These are phyloP conservation scores for Dolichomitus sp. DNA, from an alignment of 2,888 invertebrate species.

Conservation along the genomic window DNA sequence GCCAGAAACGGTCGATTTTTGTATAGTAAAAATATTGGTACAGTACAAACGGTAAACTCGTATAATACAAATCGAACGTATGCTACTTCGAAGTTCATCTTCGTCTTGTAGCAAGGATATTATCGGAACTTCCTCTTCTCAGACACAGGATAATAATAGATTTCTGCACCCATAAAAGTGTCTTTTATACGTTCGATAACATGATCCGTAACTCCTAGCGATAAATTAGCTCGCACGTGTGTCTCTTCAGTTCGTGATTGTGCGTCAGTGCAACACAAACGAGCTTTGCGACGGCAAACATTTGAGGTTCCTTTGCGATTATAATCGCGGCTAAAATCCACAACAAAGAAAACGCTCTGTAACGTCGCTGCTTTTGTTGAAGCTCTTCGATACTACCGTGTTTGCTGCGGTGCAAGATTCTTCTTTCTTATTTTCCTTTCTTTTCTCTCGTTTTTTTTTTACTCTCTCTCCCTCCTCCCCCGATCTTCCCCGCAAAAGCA, in stretches of 20 bases:
- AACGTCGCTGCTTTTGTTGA: slow-evolving; percentile 6
- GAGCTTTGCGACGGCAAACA: slow-evolving; percentile 65
- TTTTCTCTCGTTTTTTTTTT: slow-evolving; percentile 12
- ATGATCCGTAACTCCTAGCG: slow-evolving; percentile 37
- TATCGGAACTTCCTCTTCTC: background rate
- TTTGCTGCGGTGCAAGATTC: slow-evolving; percentile 16
- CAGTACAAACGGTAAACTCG: slow-evolving; percentile 14
- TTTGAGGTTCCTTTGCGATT: slow-evolving; percentile 28
- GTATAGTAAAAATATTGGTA: slow-evolving; percentile 37
- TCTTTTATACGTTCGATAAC: slow-evolving; percentile 15
- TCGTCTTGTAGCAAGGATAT: background rate
- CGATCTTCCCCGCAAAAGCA: slow-evolving; percentile 15
- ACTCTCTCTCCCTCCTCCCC: slow-evolving; percentile 10
- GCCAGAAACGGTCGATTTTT: background rate
- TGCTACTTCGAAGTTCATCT: slow-evolving; percentile 22
- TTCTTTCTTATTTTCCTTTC: slow-evolving; percentile 8
- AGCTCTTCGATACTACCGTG: slow-evolving; percentile 27
- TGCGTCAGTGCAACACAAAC: slow-evolving; percentile 61
- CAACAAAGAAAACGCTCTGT: slow-evolving; percentile 10
- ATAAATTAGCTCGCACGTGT: slow-evolving; percentile 8
- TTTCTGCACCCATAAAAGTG: background rate
- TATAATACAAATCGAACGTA: slow-evolving; percentile 40
- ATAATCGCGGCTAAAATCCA: slow-evolving; percentile 6
- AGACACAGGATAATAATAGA: background rate
- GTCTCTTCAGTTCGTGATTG: slow-evolving; percentile 47